Percentiles rank a stretch among this genome's conserved stretches.
Conservation (phyloP, 1,140 invertebrate genomes). For the Polyergus mexicanus region DNA sequence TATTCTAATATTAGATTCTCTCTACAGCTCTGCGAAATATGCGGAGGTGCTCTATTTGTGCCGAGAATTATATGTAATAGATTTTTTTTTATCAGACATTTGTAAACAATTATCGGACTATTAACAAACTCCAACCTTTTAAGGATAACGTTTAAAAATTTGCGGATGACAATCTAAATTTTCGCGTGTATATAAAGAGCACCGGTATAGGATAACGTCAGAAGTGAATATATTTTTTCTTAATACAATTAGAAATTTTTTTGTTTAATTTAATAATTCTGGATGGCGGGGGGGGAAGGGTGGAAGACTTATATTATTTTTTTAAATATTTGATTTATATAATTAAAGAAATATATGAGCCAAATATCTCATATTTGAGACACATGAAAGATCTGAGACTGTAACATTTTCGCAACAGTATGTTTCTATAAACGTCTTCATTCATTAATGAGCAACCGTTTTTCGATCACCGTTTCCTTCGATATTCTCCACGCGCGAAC, state of each 20-base stretch:
- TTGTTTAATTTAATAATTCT: not conserved
- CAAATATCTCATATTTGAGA: not conserved
- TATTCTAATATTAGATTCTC: slow-evolving; percentile 32
- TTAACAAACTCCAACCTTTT: slow-evolving; percentile 1
- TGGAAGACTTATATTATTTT: not conserved
- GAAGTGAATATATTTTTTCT: not conserved
- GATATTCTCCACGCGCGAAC: slow-evolving; percentile 92
- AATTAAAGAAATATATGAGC: not conserved
- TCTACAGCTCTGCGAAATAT: not conserved
- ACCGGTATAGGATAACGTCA: not conserved
- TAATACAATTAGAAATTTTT: not conserved
- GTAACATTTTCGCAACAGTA: not conserved
- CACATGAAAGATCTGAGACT: not conserved
- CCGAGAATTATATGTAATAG: not conserved
- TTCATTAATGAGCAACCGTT: not conserved
- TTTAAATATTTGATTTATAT: not conserved
- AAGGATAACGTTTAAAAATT: not conserved
- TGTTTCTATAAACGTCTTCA: not conserved
- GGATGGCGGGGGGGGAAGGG: too few species aligned
- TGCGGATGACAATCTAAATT: not conserved
- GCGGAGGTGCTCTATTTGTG: not conserved
- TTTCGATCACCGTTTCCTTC: slow-evolving; percentile 81
- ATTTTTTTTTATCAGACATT: not conserved
- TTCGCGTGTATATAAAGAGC: not conserved
- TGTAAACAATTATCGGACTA: not conserved